Evolutionary conservation across 2,888 invertebrate genomes (phyloP).

Genomic region (Embidobia sp.): DNA sequence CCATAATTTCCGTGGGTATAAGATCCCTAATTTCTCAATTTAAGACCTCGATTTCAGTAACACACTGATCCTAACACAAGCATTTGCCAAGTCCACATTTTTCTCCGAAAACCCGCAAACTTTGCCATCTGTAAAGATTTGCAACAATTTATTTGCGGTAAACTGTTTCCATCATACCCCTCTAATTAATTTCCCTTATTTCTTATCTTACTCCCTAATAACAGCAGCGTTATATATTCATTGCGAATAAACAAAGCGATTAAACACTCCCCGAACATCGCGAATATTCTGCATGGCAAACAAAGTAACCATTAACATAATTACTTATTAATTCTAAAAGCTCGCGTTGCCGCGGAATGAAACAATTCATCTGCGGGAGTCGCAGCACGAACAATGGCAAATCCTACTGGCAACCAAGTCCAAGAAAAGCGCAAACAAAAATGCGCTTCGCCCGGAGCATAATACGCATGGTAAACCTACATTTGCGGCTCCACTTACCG

Average conservation of each 20-base stretch:
- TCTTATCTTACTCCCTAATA: too few relatives aligned
- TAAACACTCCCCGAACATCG: constrained; percentile 2
- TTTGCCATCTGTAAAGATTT: too few relatives aligned
- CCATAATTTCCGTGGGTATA: too few relatives aligned
- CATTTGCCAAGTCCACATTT: too few relatives aligned
- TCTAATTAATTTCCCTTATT: too few relatives aligned
- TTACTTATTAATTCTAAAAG: constrained; percentile 34
- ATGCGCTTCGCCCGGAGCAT: not conserved
- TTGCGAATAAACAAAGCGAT: constrained; percentile 14
- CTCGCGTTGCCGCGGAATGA: constrained; percentile 7
- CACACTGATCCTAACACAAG: too few relatives aligned
- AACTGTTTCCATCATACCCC: too few relatives aligned
- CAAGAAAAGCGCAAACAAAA: constrained; percentile 4
- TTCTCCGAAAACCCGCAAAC: too few relatives aligned
- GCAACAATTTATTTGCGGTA: too few relatives aligned
- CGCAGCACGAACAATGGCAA: constrained; percentile 7
- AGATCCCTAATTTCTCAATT: too few relatives aligned
- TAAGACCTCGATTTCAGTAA: too few relatives aligned
- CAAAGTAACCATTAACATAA: constrained; percentile 37
- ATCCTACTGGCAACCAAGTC: not conserved
- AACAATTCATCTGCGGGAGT: constrained; percentile 8
- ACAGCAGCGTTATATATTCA: too few relatives aligned
- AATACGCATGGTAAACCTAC: not conserved
- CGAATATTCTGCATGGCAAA: constrained; percentile 7
- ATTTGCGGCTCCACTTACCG: not conserved